These are phyloP conservation scores for Epinotia ramella DNA, from an alignment of 2,888 invertebrate genomes.

Conservation along the genomic window DNA sequence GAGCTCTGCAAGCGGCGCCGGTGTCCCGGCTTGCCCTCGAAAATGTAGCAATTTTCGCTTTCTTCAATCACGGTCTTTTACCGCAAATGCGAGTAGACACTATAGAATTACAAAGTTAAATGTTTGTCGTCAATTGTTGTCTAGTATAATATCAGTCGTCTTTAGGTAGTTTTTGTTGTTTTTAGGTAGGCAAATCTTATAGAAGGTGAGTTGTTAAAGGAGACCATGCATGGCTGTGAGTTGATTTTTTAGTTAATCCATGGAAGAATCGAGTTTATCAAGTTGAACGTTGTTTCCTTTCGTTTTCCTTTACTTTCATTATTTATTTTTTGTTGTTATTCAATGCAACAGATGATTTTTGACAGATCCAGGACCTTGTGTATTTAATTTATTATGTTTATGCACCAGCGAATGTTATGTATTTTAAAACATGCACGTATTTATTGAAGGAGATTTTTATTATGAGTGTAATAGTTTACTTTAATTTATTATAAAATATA, in stretches of 20 bases:
- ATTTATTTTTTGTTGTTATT: constrained; percentile 35
- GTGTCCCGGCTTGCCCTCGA: constrained; percentile 67
- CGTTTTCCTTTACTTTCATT: constrained; percentile 4
- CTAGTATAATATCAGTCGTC: constrained; percentile 65
- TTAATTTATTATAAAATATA: no score
- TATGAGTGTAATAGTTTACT: not conserved
- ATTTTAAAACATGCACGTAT: not conserved
- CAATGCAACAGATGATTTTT: constrained; percentile 40
- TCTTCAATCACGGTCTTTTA: constrained; percentile 53
- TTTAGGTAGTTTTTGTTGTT: constrained; percentile 59
- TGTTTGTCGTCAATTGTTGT: constrained; percentile 76
- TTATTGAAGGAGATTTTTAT: not conserved
- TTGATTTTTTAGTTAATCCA: constrained; percentile 46
- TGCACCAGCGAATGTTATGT: constrained; percentile 28
- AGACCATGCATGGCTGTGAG: constrained; percentile 47
- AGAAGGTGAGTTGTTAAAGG: constrained; percentile 55
- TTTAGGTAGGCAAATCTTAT: constrained; percentile 57
- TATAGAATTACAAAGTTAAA: constrained; percentile 55
- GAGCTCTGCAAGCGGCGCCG: constrained; percentile 67
- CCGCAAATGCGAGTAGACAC: constrained; percentile 59
- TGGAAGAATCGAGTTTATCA: not conserved
- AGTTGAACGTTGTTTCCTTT: not conserved
- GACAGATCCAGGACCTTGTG: not conserved
- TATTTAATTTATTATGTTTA: not conserved
- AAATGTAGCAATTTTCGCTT: constrained; percentile 60